Conservation (phyloP, 2,888 invertebrate genomes). For the Meliscaeva auricollis region DNA sequence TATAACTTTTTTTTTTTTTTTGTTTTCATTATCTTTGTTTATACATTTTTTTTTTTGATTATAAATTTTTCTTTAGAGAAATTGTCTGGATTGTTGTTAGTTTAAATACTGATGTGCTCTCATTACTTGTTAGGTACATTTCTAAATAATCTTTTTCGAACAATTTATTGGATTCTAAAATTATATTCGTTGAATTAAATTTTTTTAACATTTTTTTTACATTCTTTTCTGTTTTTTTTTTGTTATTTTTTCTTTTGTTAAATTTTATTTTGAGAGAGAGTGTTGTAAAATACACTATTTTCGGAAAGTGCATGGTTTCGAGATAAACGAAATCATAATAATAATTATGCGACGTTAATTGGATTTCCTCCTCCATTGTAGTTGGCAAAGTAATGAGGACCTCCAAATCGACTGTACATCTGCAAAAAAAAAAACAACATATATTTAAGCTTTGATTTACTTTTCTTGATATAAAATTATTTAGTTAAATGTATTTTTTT, state of each 20-base stretch:
- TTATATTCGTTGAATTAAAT: conserved; percentile 54
- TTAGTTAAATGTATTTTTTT: no score
- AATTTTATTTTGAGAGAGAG: conserved; percentile 53
- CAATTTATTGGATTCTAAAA: conserved; percentile 17
- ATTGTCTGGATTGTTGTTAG: conserved; percentile 55
- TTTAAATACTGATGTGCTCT: conserved; percentile 69
- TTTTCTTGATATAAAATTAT: no score
- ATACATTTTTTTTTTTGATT: not conserved
- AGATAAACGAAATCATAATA: conserved; percentile 24
- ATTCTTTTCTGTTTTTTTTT: not conserved
- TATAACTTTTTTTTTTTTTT: not conserved
- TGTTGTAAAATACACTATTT: conserved; percentile 30
- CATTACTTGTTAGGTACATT: conserved; percentile 29
- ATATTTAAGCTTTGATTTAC: not conserved
- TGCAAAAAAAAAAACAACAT: conserved; percentile 78
- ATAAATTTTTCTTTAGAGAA: conserved; percentile 33
- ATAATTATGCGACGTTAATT: conserved; percentile 82
- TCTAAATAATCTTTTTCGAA: conserved; percentile 17
- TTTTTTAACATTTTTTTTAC: conserved; percentile 46
- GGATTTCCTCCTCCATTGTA: conserved; percentile 81
- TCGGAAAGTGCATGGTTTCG: conserved; percentile 10
- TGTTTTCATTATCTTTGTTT: no score
- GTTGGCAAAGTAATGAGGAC: conserved; percentile 82
- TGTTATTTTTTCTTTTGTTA: conserved; percentile 11
- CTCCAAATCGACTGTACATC: conserved; percentile 82